Percentiles rank a stretch among this genome's conserved stretches.
phyloP scores from a whole-genome alignment of 2,888 invertebrate genomes.

The Pristionchus mayeri region DNA sequence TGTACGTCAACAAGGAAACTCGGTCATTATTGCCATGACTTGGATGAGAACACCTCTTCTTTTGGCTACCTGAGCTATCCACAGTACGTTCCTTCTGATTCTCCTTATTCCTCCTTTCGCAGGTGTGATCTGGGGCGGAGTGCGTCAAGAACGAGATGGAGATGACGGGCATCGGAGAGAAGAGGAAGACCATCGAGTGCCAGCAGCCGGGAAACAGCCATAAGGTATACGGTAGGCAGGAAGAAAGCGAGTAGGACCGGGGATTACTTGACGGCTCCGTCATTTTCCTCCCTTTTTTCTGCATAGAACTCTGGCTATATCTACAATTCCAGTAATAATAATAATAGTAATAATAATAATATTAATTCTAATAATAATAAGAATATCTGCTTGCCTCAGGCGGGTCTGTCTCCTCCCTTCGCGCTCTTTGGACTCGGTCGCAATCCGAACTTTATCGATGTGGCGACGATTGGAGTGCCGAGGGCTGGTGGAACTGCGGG shows the following conservation, averaged over 20 bases:
- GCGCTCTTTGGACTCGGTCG: constrained; percentile 96
- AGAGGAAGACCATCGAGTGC: constrained; percentile 65
- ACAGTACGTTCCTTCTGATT: too few species aligned
- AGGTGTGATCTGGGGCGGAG: constrained; percentile 74
- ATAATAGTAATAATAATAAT: too few species aligned
- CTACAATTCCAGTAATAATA: too few species aligned
- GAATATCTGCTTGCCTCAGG: not conserved
- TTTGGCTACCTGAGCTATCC: too few species aligned
- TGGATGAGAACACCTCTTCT: too few species aligned
- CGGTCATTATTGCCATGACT: too few species aligned
- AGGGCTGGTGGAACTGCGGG: constrained; percentile 6
- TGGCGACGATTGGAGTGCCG: constrained; percentile 61
- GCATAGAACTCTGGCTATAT: too few species aligned
- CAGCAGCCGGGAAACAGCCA: constrained; percentile 61
- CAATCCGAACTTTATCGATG: constrained; percentile 92
- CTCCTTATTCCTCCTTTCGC: constrained; percentile 23
- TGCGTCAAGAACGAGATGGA: constrained; percentile 71
- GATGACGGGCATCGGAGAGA: constrained; percentile 63
- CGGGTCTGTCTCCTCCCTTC: constrained; percentile 83
- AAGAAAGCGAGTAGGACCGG: not conserved
- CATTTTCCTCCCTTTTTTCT: too few species aligned
- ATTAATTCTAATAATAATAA: too few species aligned
- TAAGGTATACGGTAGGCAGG: constrained; percentile 41
- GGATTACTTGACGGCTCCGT: too few species aligned
- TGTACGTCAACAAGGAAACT: too few species aligned